Percentiles rank a stretch among this genome's conserved stretches.
These are phyloP conservation scores for Scaptomyza tumidula DNA, from an alignment of 2,888 invertebrate genomes.

Conservation along the genomic window DNA sequence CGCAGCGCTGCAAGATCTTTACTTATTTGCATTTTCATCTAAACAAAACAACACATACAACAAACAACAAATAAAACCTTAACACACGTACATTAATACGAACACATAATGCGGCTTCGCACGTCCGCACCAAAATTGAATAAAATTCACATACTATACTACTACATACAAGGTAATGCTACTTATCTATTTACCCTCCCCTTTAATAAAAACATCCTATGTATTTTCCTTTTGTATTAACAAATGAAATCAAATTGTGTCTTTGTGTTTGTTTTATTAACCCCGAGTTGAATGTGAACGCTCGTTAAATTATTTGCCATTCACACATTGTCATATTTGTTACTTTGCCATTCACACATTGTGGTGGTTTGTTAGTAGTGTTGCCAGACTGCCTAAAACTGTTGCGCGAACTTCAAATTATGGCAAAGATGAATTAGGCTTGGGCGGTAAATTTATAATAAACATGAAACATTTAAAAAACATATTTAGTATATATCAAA, in stretches of 20 bases:
- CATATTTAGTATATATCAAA: neutral
- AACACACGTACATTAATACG: conserved; percentile 41
- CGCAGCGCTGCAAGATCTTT: conserved; percentile 45
- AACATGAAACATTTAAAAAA: neutral
- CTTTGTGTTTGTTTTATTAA: neutral
- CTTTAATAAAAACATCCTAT: conserved; percentile 39
- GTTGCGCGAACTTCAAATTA: conserved; percentile 12
- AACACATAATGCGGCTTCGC: conserved; percentile 43
- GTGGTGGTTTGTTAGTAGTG: neutral
- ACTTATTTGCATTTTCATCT: conserved; percentile 63
- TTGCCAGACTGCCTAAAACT: conserved; percentile 19
- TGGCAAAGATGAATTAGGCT: neutral
- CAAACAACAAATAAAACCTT: conserved; percentile 25
- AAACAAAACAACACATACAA: conserved; percentile 13
- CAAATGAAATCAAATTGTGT: conserved; percentile 9
- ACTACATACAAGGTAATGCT: conserved; percentile 48
- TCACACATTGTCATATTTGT: neutral
- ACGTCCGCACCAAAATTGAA: conserved; percentile 56
- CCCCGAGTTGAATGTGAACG: neutral
- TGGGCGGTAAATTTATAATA: neutral
- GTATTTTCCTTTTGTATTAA: conserved; percentile 63
- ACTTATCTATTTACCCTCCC: conserved; percentile 60
- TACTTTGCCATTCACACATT: conserved; percentile 25
- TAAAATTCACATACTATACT: conserved; percentile 68
- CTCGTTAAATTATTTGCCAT: conserved; percentile 18